Percentiles rank a stretch among this genome's conserved stretches.
phyloP scores from a whole-genome alignment of 2,888 invertebrate species.

The Helicoverpa assulta region DNA sequence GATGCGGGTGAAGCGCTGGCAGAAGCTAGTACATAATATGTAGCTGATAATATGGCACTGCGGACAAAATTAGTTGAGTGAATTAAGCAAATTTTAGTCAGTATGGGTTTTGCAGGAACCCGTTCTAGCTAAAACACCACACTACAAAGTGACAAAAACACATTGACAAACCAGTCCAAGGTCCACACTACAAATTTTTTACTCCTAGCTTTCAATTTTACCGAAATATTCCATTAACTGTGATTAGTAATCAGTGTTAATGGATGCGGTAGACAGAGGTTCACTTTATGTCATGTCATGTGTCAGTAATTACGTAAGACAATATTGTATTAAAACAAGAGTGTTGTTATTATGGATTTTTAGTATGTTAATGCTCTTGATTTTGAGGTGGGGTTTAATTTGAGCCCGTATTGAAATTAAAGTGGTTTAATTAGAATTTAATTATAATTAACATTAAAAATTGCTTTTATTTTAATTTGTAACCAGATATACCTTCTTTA shows the following conservation, averaged over 20 bases:
- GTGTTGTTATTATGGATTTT: constrained; percentile 36
- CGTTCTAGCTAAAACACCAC: no score
- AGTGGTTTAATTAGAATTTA: background rate
- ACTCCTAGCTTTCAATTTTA: constrained; percentile 54
- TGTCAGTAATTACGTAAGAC: constrained; percentile 60
- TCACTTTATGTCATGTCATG: constrained; percentile 70
- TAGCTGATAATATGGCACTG: no score
- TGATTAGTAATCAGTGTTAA: constrained; percentile 80
- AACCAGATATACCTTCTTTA: no score
- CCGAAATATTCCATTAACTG: constrained; percentile 70
- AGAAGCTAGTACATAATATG: no score
- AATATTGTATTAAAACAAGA: constrained; percentile 54
- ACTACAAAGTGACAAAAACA: no score
- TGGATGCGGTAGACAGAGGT: constrained; percentile 67
- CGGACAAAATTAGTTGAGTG: no score
- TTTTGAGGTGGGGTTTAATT: constrained; percentile 16
- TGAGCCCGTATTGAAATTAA: background rate
- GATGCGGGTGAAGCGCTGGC: no score
- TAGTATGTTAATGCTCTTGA: constrained; percentile 31
- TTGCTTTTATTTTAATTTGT: background rate
- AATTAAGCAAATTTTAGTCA: no score
- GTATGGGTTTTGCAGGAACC: background rate
- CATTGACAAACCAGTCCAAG: background rate
- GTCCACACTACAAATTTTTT: constrained; percentile 22
- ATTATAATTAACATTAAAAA: no score